phyloP scores from a whole-genome alignment of 2,888 invertebrate genomes.

The Epirrhoe tristata region DNA sequence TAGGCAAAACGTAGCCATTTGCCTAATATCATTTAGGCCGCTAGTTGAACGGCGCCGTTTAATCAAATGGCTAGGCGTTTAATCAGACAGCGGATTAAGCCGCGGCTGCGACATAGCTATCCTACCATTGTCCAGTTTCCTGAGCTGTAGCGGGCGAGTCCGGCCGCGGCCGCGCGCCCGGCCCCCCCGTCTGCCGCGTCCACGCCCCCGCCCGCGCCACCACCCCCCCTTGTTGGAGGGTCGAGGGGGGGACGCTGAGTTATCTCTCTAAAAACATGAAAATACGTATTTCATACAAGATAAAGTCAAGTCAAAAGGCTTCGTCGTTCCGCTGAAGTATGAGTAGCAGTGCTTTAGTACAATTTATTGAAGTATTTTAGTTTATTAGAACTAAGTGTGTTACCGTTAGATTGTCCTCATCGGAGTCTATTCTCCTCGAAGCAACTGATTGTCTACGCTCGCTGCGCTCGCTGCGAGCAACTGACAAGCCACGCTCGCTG shows the following conservation, averaged over 20 bases:
- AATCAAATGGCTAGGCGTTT: too few species aligned
- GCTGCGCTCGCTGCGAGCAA: slow-evolving; percentile 66
- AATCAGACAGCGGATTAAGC: too few species aligned
- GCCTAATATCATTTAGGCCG: too few species aligned
- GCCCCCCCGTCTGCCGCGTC: slow-evolving; percentile 47
- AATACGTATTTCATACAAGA: neutral
- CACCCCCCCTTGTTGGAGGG: slow-evolving; percentile 13
- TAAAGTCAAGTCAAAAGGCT: neutral
- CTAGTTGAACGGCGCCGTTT: too few species aligned
- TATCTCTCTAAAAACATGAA: slow-evolving; percentile 26
- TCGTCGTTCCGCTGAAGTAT: too few species aligned
- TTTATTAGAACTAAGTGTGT: slow-evolving; percentile 14
- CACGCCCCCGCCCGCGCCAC: slow-evolving; percentile 48
- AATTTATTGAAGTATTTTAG: too few species aligned
- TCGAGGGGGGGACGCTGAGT: slow-evolving; percentile 28
- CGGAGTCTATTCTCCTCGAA: slow-evolving; percentile 51
- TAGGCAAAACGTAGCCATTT: too few species aligned
- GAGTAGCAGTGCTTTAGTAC: too few species aligned
- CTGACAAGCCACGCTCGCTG: slow-evolving; percentile 64
- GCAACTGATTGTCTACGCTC: slow-evolving; percentile 59
- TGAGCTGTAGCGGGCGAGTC: slow-evolving; percentile 40
- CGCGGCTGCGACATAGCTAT: too few species aligned
- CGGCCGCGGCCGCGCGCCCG: slow-evolving; percentile 43
- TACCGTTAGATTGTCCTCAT: slow-evolving; percentile 69
- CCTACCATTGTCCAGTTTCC: slow-evolving; percentile 46